phyloP scores from a whole-genome alignment of 2,888 invertebrate species.

The Boloria selene region DNA sequence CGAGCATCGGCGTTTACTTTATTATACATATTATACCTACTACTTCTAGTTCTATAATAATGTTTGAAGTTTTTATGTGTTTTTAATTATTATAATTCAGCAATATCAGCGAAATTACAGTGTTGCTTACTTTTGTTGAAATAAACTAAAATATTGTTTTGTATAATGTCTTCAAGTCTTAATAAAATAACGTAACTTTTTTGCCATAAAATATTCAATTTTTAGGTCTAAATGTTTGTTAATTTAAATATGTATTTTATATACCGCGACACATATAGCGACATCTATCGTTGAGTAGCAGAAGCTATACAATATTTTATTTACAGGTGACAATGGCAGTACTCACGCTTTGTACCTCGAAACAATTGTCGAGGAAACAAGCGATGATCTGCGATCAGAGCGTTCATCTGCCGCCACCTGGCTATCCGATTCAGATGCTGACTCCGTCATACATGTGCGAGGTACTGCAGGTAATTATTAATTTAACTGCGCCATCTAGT shows the following conservation, averaged over 20 bases:
- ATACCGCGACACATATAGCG: slow-evolving; percentile 35
- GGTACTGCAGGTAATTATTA: slow-evolving; percentile 61
- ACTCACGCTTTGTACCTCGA: slow-evolving; percentile 88
- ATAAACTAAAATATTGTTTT: no score
- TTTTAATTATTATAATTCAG: no score
- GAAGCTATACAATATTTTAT: slow-evolving; percentile 42
- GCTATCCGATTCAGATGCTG: slow-evolving; percentile 90
- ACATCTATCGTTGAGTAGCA: slow-evolving; percentile 51
- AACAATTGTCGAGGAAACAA: slow-evolving; percentile 94
- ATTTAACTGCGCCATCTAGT: slow-evolving; percentile 57
- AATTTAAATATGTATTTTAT: not conserved
- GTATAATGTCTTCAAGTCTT: no score
- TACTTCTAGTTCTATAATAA: no score
- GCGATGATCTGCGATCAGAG: slow-evolving; percentile 90
- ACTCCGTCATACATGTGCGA: slow-evolving; percentile 89
- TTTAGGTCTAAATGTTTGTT: not conserved
- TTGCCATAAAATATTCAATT: no score
- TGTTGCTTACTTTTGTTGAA: no score
- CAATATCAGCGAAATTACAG: no score
- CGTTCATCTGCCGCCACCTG: slow-evolving; percentile 85
- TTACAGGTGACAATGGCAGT: slow-evolving; percentile 73
- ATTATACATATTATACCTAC: no score
- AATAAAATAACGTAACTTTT: no score
- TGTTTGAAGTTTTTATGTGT: no score
- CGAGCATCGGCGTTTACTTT: no score